These are phyloP conservation scores for Deilephila porcellus DNA, from an alignment of 2,888 invertebrate species.

Conservation along the genomic window DNA sequence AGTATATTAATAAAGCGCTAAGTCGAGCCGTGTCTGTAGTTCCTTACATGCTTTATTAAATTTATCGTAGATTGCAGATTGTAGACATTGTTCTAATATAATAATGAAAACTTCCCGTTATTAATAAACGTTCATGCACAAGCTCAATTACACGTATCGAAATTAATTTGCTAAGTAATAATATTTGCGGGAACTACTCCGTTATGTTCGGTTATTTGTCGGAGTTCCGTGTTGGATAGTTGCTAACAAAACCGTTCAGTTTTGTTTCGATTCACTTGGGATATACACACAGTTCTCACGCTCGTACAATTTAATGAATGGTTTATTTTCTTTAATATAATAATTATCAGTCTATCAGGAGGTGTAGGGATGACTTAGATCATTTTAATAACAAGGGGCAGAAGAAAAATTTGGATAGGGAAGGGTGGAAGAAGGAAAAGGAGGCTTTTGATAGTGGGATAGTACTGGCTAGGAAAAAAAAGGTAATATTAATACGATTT, in stretches of 20 bases:
- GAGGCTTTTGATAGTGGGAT: no score
- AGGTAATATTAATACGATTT: no score
- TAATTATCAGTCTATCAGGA: not conserved
- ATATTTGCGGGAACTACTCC: conserved; percentile 22
- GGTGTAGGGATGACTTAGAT: no score
- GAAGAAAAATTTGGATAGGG: no score
- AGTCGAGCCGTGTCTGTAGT: no score
- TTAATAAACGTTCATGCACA: conserved; percentile 1
- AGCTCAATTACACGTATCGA: conserved; percentile 4
- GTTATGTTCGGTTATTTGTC: not conserved
- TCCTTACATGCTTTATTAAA: no score
- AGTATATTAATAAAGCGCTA: no score
- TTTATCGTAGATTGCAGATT: no score
- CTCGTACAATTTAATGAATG: not conserved
- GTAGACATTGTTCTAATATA: no score
- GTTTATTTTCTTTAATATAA: not conserved
- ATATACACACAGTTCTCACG: not conserved
- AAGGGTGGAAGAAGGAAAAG: no score
- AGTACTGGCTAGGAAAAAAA: no score
- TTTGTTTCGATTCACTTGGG: not conserved
- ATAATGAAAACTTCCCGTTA: not conserved
- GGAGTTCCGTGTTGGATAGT: conserved; percentile 8
- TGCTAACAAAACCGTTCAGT: conserved; percentile 8
- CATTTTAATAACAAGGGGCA: no score
- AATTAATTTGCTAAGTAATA: conserved; percentile 30